These are phyloP conservation scores for Athrips mouffetella DNA, from an alignment of 2,888 invertebrate species.

Conservation along the genomic window DNA sequence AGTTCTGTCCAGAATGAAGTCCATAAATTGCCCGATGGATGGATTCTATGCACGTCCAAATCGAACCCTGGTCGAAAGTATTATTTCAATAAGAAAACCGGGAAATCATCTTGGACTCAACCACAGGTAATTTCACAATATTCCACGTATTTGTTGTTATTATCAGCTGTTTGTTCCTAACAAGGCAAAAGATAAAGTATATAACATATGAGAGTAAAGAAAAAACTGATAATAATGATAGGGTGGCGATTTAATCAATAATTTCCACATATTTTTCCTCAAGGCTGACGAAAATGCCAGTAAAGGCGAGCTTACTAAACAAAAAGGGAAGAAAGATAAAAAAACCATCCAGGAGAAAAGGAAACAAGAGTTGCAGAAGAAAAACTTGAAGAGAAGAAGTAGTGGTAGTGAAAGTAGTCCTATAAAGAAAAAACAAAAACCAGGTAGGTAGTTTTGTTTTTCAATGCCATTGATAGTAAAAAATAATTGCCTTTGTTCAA, in stretches of 20 bases:
- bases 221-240: no score
- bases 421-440: slow-evolving; percentile 24
- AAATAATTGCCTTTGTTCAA: no score
- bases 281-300: slow-evolving; percentile 45
- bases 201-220: no score
- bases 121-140: slow-evolving; percentile 49
- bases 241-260: slow-evolving; percentile 25
- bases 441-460: no score
- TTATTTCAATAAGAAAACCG: slow-evolving; percentile 69
- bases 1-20: slow-evolving; percentile 51
- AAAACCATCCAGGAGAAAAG: slow-evolving; percentile 40
- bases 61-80: slow-evolving; percentile 66
- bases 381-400: slow-evolving; percentile 55
- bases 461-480: no score
- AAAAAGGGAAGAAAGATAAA: slow-evolving; percentile 42
- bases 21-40: slow-evolving; percentile 68
- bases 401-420: slow-evolving; percentile 36
- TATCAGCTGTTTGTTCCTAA: slow-evolving; percentile 7
- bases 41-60: slow-evolving; percentile 66
- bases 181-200: neutral
- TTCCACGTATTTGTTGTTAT: slow-evolving; percentile 11
- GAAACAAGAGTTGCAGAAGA: slow-evolving; percentile 44
- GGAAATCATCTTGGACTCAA: slow-evolving; percentile 68
- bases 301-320: slow-evolving; percentile 32
- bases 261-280: slow-evolving; percentile 31